These are phyloP conservation scores for Carpatolechia fugitivella DNA, from an alignment of 2,888 invertebrate species.

Conservation along the genomic window DNA sequence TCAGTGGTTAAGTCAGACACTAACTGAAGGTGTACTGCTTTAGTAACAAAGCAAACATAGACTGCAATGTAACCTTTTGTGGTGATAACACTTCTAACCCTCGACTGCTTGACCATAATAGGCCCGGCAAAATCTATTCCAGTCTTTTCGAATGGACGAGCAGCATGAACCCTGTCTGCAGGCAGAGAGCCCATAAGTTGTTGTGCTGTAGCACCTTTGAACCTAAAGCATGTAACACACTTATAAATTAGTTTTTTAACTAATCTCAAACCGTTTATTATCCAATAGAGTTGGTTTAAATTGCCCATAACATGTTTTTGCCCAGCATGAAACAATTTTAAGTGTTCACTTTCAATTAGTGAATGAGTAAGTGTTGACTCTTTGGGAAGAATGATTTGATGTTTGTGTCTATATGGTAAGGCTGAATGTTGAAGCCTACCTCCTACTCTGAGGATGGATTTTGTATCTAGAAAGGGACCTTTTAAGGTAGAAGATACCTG, in stretches of 20 bases:
- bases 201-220: constrained; percentile 9
- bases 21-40: constrained; percentile 20
- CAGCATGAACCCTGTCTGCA: neutral
- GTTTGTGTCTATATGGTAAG: too few relatives aligned
- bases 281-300: constrained; percentile 14
- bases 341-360: too few relatives aligned
- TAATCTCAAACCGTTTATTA: constrained; percentile 10
- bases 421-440: too few relatives aligned
- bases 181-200: constrained; percentile 19
- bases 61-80: neutral
- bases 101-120: neutral
- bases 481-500: too few relatives aligned
- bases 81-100: neutral
- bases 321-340: too few relatives aligned
- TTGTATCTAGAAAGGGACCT: too few relatives aligned
- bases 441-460: too few relatives aligned
- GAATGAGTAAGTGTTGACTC: too few relatives aligned
- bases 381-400: too few relatives aligned
- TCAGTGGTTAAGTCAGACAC: constrained; percentile 19
- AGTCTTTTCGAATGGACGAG: constrained; percentile 6
- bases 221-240: constrained; percentile 16
- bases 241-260: constrained; percentile 14
- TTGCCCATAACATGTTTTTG: neutral
- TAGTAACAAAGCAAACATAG: constrained; percentile 11
- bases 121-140: constrained; percentile 10